These are phyloP conservation scores for Papilio elwesi DNA, from an alignment of 2,888 invertebrate genomes.

Conservation along the genomic window DNA sequence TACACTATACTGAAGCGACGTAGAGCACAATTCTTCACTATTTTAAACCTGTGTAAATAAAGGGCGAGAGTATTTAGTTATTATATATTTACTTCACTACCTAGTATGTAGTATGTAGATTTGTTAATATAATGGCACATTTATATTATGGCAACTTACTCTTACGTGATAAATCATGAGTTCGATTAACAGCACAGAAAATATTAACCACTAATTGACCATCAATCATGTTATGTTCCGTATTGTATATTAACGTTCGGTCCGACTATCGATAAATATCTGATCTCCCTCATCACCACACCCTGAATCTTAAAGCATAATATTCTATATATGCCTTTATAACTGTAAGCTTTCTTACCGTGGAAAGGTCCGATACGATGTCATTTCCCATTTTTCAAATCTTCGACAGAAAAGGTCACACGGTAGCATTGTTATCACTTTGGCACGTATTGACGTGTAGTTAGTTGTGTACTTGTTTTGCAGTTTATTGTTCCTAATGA, in stretches of 20 bases:
- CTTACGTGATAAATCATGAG: too few species aligned
- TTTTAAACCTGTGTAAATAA: neutral
- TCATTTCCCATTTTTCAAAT: slow-evolving; percentile 51
- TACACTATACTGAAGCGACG: neutral
- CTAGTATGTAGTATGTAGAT: too few species aligned
- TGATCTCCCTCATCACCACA: slow-evolving; percentile 75
- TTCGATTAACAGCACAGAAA: too few species aligned
- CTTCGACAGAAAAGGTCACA: slow-evolving; percentile 7
- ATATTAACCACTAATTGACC: slow-evolving; percentile 49
- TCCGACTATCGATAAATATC: slow-evolving; percentile 76
- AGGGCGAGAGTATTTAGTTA: too few species aligned
- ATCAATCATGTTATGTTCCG: slow-evolving; percentile 73
- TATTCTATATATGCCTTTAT: slow-evolving; percentile 22
- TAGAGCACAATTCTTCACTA: neutral
- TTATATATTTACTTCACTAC: too few species aligned
- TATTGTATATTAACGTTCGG: slow-evolving; percentile 71
- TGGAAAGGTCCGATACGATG: slow-evolving; percentile 53
- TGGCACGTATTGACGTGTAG: slow-evolving; percentile 18
- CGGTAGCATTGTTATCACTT: slow-evolving; percentile 28
- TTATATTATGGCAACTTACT: too few species aligned
- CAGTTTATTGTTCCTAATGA: slow-evolving; percentile 1
- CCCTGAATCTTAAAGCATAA: slow-evolving; percentile 69
- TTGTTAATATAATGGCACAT: too few species aligned
- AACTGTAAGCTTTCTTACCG: slow-evolving; percentile 53
- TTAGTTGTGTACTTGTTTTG: neutral